These are phyloP conservation scores for Peromyscus nudipes DNA, from an alignment of 2,797 vertebrate genomes.

Conservation along the genomic window DNA sequence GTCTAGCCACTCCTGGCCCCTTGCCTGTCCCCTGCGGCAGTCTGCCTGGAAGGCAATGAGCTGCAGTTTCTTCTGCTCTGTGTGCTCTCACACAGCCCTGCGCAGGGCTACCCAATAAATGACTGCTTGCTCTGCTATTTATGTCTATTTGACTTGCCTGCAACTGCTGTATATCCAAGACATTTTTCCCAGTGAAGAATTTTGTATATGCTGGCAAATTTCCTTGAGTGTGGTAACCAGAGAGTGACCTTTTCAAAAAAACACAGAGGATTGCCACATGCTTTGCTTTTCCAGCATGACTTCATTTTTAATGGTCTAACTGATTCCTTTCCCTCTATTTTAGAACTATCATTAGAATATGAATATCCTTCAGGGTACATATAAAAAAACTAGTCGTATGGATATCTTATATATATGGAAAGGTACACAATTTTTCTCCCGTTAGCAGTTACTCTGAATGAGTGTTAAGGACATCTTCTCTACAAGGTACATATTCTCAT, in stretches of 20 bases:
- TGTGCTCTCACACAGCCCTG: neutral
- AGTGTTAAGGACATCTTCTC: neutral
- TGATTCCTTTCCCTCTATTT: constrained; percentile 12
- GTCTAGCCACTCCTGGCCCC: neutral
- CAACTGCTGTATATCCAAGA: constrained; percentile 42
- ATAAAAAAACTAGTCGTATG: neutral
- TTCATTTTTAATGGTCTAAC: neutral
- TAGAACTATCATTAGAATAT: constrained; percentile 48
- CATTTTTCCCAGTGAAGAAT: constrained; percentile 37
- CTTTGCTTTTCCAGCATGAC: neutral
- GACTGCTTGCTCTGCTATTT: constrained; percentile 54
- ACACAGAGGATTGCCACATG: neutral
- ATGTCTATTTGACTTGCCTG: constrained; percentile 30
- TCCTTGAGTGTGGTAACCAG: constrained; percentile 58
- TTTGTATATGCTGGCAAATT: constrained; percentile 59
- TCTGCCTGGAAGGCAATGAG: neutral
- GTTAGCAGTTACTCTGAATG: constrained; percentile 15
- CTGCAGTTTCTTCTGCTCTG: neutral
- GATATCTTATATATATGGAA: neutral
- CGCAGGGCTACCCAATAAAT: neutral
- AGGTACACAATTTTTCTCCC: neutral
- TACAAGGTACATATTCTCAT: neutral
- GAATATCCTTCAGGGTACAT: neutral
- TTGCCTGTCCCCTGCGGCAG: neutral
- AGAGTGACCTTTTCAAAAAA: neutral